Conservation (phyloP, 2,113 vertebrate species). For the Sinocyclocheilus grahami region DNA sequence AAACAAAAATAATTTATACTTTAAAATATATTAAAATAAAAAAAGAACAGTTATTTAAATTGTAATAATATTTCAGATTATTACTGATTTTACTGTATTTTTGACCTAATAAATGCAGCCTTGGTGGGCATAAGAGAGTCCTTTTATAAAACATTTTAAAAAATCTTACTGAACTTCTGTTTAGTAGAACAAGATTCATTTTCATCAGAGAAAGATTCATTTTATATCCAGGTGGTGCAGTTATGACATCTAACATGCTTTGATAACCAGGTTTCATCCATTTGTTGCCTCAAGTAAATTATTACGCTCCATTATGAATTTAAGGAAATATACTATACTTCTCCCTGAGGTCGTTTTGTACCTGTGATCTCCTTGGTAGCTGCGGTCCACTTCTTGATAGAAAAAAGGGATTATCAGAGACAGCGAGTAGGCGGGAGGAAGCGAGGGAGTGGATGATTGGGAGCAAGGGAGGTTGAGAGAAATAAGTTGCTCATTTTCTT, state of each 20-base stretch:
- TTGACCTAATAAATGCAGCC: background rate
- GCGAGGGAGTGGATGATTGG: conserved; percentile 1
- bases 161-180: background rate
- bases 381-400: background rate
- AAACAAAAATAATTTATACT: too few species aligned
- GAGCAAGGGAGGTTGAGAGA: conserved; percentile 10
- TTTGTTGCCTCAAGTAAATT: background rate
- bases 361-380: background rate
- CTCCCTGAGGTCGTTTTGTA: background rate
- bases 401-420: background rate
- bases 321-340: background rate
- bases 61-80: background rate
- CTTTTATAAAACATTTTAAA: background rate
- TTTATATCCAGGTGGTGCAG: background rate
- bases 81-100: background rate
- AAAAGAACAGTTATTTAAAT: background rate
- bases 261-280: background rate
- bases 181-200: too few species aligned
- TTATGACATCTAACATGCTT: background rate
- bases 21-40: background rate
- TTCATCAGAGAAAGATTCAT: background rate
- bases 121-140: background rate
- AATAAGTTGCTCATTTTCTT: background rate
- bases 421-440: background rate
- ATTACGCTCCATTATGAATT: background rate